These are phyloP conservation scores for Psittacus erithacus DNA, from an alignment of 2,113 vertebrate species.

Conservation along the genomic window DNA sequence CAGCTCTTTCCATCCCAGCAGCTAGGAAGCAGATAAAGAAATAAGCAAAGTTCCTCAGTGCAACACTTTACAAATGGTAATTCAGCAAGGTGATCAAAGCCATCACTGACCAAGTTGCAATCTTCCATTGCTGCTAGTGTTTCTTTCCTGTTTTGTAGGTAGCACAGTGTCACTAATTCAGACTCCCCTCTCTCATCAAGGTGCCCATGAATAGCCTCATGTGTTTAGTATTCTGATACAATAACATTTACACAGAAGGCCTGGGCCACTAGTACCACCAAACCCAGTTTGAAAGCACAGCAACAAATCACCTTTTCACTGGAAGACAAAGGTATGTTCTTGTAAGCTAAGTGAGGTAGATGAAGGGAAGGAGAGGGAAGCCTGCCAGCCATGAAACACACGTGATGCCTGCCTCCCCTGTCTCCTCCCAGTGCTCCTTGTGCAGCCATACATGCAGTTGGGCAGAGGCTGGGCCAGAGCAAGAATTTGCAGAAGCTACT, in stretches of 20 bases:
- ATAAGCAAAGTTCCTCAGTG: neutral
- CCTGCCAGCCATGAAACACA: neutral
- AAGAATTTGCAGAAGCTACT: neutral
- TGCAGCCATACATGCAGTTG: neutral
- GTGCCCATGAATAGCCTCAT: neutral
- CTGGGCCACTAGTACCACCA: neutral
- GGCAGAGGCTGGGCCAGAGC: neutral
- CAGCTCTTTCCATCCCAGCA: conserved; percentile 76
- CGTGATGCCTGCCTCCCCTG: rapidly evolving
- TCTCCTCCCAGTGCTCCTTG: rapidly evolving
- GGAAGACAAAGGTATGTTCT: neutral
- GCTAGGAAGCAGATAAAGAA: conserved; percentile 54
- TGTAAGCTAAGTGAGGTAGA: neutral
- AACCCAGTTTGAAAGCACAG: neutral
- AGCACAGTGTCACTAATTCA: neutral
- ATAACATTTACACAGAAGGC: neutral
- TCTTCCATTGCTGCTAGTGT: neutral
- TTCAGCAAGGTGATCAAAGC: neutral
- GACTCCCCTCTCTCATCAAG: neutral
- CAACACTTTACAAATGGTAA: neutral
- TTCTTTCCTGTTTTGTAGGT: neutral
- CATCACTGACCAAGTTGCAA: neutral
- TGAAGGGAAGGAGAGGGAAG: neutral
- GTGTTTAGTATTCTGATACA: neutral
- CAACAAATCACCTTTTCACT: neutral